Evolutionary conservation across 2,113 vertebrate genomes (phyloP).

Genomic region (Galeopterus variegatus): DNA sequence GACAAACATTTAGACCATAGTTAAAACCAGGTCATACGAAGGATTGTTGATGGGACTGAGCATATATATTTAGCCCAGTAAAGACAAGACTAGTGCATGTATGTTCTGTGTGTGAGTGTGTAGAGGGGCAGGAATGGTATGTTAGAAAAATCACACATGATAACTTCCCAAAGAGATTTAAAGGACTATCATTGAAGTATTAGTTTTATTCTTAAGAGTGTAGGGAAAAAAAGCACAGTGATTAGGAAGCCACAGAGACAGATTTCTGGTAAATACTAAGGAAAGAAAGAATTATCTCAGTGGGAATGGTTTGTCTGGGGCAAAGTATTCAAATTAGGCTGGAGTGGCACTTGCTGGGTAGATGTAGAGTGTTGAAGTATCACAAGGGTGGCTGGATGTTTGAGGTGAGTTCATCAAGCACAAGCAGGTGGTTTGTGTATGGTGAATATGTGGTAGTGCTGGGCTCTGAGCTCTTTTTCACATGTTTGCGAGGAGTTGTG

Average conservation of each 20-base stretch:
- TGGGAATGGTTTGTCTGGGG: neutral
- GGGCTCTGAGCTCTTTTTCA: neutral
- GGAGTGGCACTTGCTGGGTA: neutral
- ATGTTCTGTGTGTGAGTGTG: neutral
- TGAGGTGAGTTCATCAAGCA: neutral
- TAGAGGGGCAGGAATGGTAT: neutral
- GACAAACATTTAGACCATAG: too few relatives aligned
- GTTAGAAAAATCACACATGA: conserved; percentile 21
- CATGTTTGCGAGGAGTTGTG: neutral
- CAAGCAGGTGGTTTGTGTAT: neutral
- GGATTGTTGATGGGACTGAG: neutral
- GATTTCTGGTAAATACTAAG: neutral
- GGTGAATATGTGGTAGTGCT: neutral
- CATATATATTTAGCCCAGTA: neutral
- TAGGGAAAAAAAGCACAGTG: neutral
- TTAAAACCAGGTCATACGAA: neutral
- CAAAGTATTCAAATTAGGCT: neutral
- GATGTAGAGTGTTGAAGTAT: neutral
- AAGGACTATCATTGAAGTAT: neutral
- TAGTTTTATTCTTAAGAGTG: neutral
- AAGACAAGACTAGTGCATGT: neutral
- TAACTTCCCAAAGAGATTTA: neutral
- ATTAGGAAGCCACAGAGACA: neutral
- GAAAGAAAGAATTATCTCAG: neutral
- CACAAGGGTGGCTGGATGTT: neutral